Evolutionary conservation across 2,113 vertebrate genomes (phyloP), one percentile per base, ranked within the genome.

Genomic region (Labeo catla): DNA sequence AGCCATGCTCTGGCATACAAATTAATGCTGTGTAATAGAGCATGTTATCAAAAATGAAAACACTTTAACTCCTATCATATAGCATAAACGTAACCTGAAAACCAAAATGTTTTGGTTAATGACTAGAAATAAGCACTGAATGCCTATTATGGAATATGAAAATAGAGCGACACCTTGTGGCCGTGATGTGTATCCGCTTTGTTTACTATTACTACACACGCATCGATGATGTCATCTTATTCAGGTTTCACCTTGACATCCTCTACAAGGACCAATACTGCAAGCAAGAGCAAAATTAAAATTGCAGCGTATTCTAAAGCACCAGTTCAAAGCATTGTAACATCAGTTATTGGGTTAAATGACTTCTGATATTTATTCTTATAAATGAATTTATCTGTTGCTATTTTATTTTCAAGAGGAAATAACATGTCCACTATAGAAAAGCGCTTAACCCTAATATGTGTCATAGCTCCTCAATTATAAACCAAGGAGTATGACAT

Each of bases 181-280:
- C 6, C 8, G 5, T 36, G 8, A 21, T 68, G 45, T 36, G 80
- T 36, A 36, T 65, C 8, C 68, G 15, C 45, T 19, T 19, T 52
- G 59, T 80, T 61, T 80, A 66, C 34, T 45, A 47, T 47, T 49
- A 54, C 16, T 28, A 43, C 36, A 16, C 21, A 52, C 21, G 49
- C n/a, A 54, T 50, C n/a, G 5, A 68, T 82, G 80, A 82, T 49
- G 80, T 82, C 45, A 82, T 66, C 43, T 50, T 50, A 10, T 47
- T 61, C 52, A 45, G 43, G 8, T 49, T 50, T 82, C 45, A 34
- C 80, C 59, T 66, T 66, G n/a, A n/a, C 2, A 19, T 65, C 11
- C 7, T 66, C 21, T 1, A 15, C 59, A 34, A 65, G 36, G 19
- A 43, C 16, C 7, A 43, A 61, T 52, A 3, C 45, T n/a, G 23